Percentiles rank a stretch among this genome's conserved stretches.
These are phyloP conservation scores for Pyrgus malvae DNA, from an alignment of 2,888 invertebrate genomes.

Conservation along the genomic window DNA sequence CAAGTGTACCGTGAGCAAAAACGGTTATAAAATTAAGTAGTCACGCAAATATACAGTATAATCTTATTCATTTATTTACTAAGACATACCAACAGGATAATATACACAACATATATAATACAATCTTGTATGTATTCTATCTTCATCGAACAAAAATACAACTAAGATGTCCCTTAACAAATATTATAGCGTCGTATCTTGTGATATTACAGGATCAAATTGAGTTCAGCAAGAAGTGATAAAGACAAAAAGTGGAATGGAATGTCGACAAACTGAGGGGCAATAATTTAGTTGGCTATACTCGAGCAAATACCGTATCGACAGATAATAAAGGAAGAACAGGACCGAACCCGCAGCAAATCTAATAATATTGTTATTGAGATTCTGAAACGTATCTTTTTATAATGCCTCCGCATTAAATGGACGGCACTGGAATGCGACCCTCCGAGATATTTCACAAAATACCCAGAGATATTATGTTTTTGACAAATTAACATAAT, in stretches of 20 bases:
- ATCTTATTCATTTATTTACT: too few relatives aligned
- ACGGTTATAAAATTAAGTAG: too few relatives aligned
- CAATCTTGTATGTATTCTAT: too few relatives aligned
- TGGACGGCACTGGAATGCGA: constrained; percentile 12
- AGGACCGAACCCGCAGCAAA: constrained; percentile 43
- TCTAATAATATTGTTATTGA: constrained; percentile 19
- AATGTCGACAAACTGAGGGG: constrained; percentile 45
- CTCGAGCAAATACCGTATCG: constrained; percentile 56
- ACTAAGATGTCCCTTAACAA: background rate
- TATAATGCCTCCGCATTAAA: constrained; percentile 14
- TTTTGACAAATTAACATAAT: constrained; percentile 11
- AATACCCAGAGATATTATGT: constrained; percentile 3
- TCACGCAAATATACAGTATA: too few relatives aligned
- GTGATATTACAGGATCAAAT: background rate
- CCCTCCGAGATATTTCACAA: constrained; percentile 8
- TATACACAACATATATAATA: too few relatives aligned
- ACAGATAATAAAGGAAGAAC: constrained; percentile 57
- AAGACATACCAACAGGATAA: too few relatives aligned
- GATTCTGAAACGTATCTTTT: constrained; percentile 8
- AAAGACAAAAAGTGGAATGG: constrained; percentile 29
- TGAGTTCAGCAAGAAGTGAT: background rate
- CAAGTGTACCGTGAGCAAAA: too few relatives aligned
- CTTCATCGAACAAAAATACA: too few relatives aligned
- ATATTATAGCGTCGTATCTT: background rate
- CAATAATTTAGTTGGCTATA: constrained; percentile 57